phyloP scores from a whole-genome alignment of 2,113 vertebrate genomes.

The Thermophis baileyi region DNA sequence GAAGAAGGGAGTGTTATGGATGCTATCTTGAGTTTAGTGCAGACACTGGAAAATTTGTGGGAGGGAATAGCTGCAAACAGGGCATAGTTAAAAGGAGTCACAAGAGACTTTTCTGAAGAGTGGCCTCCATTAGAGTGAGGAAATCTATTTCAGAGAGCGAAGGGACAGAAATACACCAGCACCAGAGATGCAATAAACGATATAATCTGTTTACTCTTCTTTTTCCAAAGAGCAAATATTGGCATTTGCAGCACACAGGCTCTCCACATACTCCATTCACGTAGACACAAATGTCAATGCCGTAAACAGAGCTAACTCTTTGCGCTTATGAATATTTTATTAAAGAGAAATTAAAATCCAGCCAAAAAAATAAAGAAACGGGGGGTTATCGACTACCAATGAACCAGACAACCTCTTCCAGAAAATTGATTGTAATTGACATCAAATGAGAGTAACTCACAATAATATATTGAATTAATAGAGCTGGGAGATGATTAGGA shows the following conservation, averaged over 20 bases:
- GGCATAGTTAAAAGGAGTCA: background rate
- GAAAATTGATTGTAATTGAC: conserved; percentile 3
- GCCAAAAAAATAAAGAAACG: background rate
- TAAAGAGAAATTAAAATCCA: conserved; percentile 13
- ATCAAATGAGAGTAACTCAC: background rate
- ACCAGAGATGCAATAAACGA: background rate
- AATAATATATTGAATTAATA: conserved; percentile 13
- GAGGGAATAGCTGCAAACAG: background rate
- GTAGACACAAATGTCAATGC: background rate
- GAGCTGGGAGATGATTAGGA: conserved; percentile 11
- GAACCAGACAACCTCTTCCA: background rate
- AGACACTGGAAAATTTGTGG: background rate
- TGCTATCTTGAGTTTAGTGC: background rate
- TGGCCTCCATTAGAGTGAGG: conserved; percentile 32
- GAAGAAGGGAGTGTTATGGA: background rate
- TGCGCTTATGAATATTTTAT: conserved; percentile 18
- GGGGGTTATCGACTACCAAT: background rate
- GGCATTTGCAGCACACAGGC: background rate
- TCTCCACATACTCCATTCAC: background rate
- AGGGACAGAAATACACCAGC: background rate
- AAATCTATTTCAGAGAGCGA: conserved; percentile 38
- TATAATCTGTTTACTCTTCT: conserved; percentile 16
- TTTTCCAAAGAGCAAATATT: background rate
- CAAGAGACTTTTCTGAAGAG: background rate
- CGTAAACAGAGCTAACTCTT: background rate